phyloP scores from a whole-genome alignment of 2,888 invertebrate species.

The Flexamia atlantica region DNA sequence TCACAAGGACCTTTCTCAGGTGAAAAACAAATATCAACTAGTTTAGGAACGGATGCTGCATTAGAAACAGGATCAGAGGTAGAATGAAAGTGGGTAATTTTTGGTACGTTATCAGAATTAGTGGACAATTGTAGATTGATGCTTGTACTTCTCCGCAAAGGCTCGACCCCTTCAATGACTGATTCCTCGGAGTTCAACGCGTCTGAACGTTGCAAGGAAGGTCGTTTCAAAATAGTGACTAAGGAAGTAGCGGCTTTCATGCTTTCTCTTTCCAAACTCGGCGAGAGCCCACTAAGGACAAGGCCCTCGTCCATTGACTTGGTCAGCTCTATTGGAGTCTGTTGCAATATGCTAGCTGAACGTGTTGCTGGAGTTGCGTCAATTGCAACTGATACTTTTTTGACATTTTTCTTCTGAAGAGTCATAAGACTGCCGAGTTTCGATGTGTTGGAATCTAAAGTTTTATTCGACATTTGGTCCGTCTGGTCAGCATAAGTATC shows the following conservation, averaged over 20 bases:
- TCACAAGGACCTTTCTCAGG: slow-evolving; percentile 65
- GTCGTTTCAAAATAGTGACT: slow-evolving; percentile 64
- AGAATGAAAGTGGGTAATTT: slow-evolving; percentile 67
- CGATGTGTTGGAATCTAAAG: slow-evolving; percentile 57
- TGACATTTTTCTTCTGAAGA: slow-evolving; percentile 63
- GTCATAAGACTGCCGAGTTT: slow-evolving; percentile 48
- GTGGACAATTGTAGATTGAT: slow-evolving; percentile 66
- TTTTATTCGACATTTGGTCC: slow-evolving; percentile 59
- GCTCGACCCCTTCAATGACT: slow-evolving; percentile 10
- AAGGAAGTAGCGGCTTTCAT: slow-evolving; percentile 66
- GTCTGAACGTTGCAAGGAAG: slow-evolving; percentile 67
- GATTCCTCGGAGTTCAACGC: slow-evolving; percentile 68
- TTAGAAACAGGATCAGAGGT: slow-evolving; percentile 68
- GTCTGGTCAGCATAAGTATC: slow-evolving; percentile 59
- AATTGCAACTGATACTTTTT: slow-evolving; percentile 84
- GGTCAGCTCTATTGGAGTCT: slow-evolving; percentile 86
- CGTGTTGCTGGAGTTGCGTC: slow-evolving; percentile 88
- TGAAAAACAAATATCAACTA: slow-evolving; percentile 50
- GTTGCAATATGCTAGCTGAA: slow-evolving; percentile 84
- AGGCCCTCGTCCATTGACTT: slow-evolving; percentile 74
- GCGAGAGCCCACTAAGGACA: slow-evolving; percentile 60
- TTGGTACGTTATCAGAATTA: slow-evolving; percentile 64
- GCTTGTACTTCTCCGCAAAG: slow-evolving; percentile 60
- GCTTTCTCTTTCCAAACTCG: slow-evolving; percentile 45
- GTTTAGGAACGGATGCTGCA: slow-evolving; percentile 42